These are phyloP conservation scores for Sesia bembeciformis DNA, from an alignment of 2,888 invertebrate genomes.

Conservation along the genomic window DNA sequence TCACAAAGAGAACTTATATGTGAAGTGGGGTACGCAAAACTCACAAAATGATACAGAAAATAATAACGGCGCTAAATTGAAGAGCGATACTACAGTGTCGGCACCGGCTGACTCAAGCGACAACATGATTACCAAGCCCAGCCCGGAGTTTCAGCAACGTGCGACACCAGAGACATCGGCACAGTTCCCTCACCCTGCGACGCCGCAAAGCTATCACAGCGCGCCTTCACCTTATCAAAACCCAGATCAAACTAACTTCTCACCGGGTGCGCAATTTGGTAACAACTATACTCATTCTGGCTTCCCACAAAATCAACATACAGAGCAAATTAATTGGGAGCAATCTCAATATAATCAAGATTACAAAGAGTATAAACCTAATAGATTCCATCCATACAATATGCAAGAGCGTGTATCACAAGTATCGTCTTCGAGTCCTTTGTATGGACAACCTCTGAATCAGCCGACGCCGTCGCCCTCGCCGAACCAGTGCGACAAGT, in stretches of 20 bases:
- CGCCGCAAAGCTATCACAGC: slow-evolving; percentile 79
- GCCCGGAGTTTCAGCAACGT: slow-evolving; percentile 74
- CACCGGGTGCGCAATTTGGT: slow-evolving; percentile 69
- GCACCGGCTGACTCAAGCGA: slow-evolving; percentile 86
- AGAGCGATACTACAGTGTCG: slow-evolving; percentile 75
- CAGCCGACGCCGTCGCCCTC: slow-evolving; percentile 82
- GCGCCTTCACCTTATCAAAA: slow-evolving; percentile 80
- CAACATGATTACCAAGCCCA: slow-evolving; percentile 76
- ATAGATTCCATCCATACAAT: slow-evolving; percentile 67
- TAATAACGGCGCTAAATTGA: slow-evolving; percentile 78
- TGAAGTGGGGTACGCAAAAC: slow-evolving; percentile 80
- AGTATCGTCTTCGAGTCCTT: slow-evolving; percentile 69
- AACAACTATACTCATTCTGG: slow-evolving; percentile 65
- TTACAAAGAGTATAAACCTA: slow-evolving; percentile 47
- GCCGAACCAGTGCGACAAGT: slow-evolving; percentile 88
- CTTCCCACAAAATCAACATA: slow-evolving; percentile 64
- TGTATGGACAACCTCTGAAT: slow-evolving; percentile 74
- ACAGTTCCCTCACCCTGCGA: slow-evolving; percentile 77
- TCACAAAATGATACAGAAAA: slow-evolving; percentile 76
- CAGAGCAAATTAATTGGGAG: slow-evolving; percentile 66
- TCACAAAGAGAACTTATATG: slow-evolving; percentile 84
- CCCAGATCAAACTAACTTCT: slow-evolving; percentile 73
- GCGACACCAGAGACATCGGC: slow-evolving; percentile 74
- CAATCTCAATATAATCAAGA: slow-evolving; percentile 63
- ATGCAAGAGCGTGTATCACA: slow-evolving; percentile 71